Evolutionary conservation across 2,797 vertebrate species (phyloP), one percentile per base, ranked within the genome.

Genomic region (Lates japonicus): DNA sequence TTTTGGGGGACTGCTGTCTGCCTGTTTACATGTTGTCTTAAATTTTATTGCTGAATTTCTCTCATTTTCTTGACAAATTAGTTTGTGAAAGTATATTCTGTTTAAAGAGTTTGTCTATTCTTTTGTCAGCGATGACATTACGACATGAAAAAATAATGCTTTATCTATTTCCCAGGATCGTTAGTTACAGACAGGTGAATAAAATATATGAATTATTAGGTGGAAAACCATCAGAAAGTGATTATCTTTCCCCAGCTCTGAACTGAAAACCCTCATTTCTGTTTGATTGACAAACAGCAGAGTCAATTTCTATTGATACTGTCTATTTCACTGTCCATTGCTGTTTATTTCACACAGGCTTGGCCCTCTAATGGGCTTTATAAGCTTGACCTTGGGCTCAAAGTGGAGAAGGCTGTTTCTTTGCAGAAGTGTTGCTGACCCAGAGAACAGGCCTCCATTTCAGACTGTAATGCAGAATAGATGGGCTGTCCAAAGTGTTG

Each of bases 271-370:
- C 8, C 54, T 22, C 29, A n/a, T 19, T 2, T 57, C 10, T 48
- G 16, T 74, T 65, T 72, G 60, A 66, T 2, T 78, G 35, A 55
- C 49, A 82, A 67, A 71, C 10, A 65, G 14, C 55, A 52, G 20
- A 44, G 61, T 58, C 20, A n/a, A 7, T 74, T 70, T 70, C 10
- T 14, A 17, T 71, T 17, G 17, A 39, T 20, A 58, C n/a, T 37
- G 7, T 62, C 49, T 55, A 29, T 66, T 60, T 54, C 37, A 58
- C 49, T 60, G 19, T 39, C 19, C 31, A 48, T 70, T 35, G 70
- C 29, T 44, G 51, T 71, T 58, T 31, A 67, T 82, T 71, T 84
- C 54, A 68, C 62, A 31, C 37, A 63, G 39, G 3, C 42, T 41
- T 10, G 1, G 5, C n/a, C 22, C 10, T 61, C 25, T 54, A 42